Conservation (phyloP, 2,888 invertebrate genomes). For the Lasioglossum figueresi region DNA sequence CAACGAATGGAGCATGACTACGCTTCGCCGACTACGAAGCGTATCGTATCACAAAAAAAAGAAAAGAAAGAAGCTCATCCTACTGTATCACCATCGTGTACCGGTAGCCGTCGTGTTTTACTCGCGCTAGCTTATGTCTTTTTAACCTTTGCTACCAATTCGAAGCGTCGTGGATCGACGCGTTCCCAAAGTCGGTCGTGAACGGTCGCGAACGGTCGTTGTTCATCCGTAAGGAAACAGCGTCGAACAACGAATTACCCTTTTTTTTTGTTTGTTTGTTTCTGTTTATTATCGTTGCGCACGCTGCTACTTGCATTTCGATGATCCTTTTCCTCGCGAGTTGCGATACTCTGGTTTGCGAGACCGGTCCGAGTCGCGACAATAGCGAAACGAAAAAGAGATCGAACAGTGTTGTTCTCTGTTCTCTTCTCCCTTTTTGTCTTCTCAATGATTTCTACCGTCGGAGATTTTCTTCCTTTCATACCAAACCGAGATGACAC, state of each 20-base stretch:
- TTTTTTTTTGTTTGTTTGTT: constrained; percentile 1
- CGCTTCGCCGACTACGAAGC: background rate
- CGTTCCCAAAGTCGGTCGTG: background rate
- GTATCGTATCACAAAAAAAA: background rate
- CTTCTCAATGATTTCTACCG: background rate
- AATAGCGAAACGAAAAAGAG: background rate
- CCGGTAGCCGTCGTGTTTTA: background rate
- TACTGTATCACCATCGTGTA: background rate
- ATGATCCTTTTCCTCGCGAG: background rate
- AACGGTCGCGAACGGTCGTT: background rate
- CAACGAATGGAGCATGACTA: background rate
- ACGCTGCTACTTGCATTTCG: constrained; percentile 34
- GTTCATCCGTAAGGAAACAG: constrained; percentile 3
- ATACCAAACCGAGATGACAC: background rate
- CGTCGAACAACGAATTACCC: constrained; percentile 6
- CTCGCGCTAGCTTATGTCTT: background rate
- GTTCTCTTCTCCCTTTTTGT: background rate
- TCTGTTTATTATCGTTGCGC: background rate
- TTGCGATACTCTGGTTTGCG: background rate
- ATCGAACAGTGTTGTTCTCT: background rate
- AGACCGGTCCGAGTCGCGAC: background rate
- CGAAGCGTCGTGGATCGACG: constrained; percentile 49
- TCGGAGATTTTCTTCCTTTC: background rate
- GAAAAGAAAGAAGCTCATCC: background rate
- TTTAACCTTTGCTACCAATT: constrained; percentile 15